phyloP scores from a whole-genome alignment of 2,113 vertebrate species.

The Guaruba guarouba region DNA sequence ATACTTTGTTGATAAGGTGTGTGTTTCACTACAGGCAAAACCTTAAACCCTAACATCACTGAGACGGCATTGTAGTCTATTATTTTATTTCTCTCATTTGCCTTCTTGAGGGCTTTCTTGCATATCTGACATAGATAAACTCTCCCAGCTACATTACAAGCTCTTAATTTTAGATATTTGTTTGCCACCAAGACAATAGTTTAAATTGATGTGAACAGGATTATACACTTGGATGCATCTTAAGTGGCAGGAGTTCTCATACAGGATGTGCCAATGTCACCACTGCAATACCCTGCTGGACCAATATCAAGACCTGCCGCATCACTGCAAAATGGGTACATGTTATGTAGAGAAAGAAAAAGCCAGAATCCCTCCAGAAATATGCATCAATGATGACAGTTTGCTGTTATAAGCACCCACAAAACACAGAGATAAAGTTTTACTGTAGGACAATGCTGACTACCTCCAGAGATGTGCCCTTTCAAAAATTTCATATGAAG shows the following conservation, averaged over 20 bases:
- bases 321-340: background rate
- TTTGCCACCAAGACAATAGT: background rate
- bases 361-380: background rate
- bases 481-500: background rate
- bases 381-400: background rate
- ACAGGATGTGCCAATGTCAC: background rate
- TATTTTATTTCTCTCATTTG: background rate
- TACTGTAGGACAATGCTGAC: background rate
- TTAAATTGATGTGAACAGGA: background rate
- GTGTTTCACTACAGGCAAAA: background rate
- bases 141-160: background rate
- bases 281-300: background rate
- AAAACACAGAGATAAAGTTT: background rate
- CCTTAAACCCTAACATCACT: background rate
- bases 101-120: background rate
- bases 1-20: background rate
- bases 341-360: background rate
- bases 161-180: background rate
- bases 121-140: background rate
- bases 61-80: background rate
- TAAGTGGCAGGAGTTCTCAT: background rate
- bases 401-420: background rate
- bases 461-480: background rate
- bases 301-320: background rate
- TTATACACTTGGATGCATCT: background rate